Evolutionary conservation across 2,113 vertebrate genomes (phyloP), one percentile per base, ranked within the genome.

Genomic region (Crypturellus undulatus): DNA sequence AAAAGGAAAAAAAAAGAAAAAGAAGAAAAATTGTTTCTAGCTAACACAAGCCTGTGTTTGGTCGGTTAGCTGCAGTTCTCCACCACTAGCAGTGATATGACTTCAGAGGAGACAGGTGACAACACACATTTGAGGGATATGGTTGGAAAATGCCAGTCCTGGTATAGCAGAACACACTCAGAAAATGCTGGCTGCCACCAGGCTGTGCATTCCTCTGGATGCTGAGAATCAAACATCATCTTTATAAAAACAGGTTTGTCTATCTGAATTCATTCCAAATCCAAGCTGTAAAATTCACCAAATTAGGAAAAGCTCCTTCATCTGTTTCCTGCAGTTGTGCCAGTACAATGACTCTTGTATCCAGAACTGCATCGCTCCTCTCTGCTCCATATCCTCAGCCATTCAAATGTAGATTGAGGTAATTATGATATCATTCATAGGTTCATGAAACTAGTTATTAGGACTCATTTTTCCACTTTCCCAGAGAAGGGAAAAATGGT

Each of bases 361-460:
- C n/a, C 67, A 49, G 30, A 49, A 49, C 22, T 54, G 52, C 10
- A 28, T 28, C 52, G 12, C 52, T 28, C 52, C 52, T 54, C 26
- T 54, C 52, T 54, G 52, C 14, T 15, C 25, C 26, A 54, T 54
- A 2, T 69, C 26, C 26, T 40, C 64, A 84, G 45, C 34, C 43
- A 28, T 34, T 7, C 28, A 75, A 89, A 26, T 6, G 6, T 36
- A 42, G 71, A 7, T 19, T 1, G 8, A 70, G 9, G 25, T 25
- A 70, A 42, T 2, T 2, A 2, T 71, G n/a, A 34, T 26, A 40
- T 3, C 3, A 1, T 49, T 32, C 47, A 21, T 5, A 8, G 56
- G 2, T 0, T 22, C 15, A n/a, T 67, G 38, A 68, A 32, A 22
- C 21, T 45, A 68, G 42, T 9, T 28, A 13, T 32, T 68, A 68